phyloP scores from a whole-genome alignment of 2,888 invertebrate genomes.

The Crocallis elinguaria region DNA sequence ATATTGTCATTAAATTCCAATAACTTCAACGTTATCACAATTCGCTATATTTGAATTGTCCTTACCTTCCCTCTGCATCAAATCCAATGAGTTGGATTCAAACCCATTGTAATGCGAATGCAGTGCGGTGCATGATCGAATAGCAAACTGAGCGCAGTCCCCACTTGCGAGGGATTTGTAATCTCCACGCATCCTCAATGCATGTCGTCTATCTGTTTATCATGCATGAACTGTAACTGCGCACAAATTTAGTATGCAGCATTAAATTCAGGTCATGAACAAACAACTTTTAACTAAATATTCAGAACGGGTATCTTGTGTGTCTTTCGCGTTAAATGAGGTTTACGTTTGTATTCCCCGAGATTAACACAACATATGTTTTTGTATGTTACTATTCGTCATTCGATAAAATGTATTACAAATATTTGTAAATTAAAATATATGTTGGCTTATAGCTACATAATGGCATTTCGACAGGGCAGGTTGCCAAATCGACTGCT shows the following conservation, averaged over 20 bases:
- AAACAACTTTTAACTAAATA: constrained; percentile 64
- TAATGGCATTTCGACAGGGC: constrained; percentile 36
- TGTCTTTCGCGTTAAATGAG: constrained; percentile 28
- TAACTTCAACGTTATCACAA: no score
- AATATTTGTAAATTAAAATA: constrained; percentile 26
- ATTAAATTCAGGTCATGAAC: constrained; percentile 73
- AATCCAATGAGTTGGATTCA: constrained; percentile 17
- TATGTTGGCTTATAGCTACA: constrained; percentile 23
- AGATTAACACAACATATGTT: constrained; percentile 24
- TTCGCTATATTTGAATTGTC: background rate
- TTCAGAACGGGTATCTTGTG: constrained; percentile 52
- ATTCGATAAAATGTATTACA: constrained; percentile 13
- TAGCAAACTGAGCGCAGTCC: constrained; percentile 10
- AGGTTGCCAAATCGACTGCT: constrained; percentile 36
- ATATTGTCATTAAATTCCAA: no score
- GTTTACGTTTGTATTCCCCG: constrained; percentile 23
- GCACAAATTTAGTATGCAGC: constrained; percentile 63
- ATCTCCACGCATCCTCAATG: constrained; percentile 36
- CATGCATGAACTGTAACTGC: constrained; percentile 56
- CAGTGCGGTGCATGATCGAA: constrained; percentile 12
- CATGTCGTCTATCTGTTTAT: constrained; percentile 48
- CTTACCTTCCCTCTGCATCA: background rate
- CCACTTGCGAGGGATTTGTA: constrained; percentile 32
- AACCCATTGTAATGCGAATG: constrained; percentile 7
- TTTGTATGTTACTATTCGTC: constrained; percentile 5